These are phyloP conservation scores for Bimastos eiseni DNA, from an alignment of 2,888 invertebrate genomes.

Conservation along the genomic window DNA sequence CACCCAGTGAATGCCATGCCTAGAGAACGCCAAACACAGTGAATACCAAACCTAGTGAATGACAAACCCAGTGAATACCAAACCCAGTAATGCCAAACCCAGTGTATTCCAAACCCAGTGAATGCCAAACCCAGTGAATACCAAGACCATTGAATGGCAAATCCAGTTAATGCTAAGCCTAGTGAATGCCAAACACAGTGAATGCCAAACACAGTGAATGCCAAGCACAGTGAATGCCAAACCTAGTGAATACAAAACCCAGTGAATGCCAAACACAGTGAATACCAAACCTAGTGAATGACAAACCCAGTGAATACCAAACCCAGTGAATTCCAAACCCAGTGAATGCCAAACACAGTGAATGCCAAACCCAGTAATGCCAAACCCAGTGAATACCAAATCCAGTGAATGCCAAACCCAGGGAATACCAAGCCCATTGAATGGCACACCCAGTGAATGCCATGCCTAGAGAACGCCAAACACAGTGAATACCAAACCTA, in stretches of 20 bases:
- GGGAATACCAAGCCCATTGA: background rate
- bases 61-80: background rate
- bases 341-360: no score
- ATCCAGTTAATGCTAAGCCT: background rate
- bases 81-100: background rate
- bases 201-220: background rate
- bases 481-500: background rate
- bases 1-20: background rate
- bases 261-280: no score
- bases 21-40: background rate
- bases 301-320: no score
- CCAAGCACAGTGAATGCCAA: no score
- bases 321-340: background rate
- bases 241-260: background rate
- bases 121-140: background rate
- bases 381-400: background rate
- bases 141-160: background rate
- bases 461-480: no score
- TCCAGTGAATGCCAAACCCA: no score
- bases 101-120: no score
- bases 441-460: background rate
- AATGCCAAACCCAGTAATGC: background rate
- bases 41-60: background rate
- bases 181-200: no score
- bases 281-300: background rate